Evolutionary conservation across 2,797 vertebrate genomes (phyloP), one percentile per base, ranked within the genome.

Genomic region (Propithecus perrieri): DNA sequence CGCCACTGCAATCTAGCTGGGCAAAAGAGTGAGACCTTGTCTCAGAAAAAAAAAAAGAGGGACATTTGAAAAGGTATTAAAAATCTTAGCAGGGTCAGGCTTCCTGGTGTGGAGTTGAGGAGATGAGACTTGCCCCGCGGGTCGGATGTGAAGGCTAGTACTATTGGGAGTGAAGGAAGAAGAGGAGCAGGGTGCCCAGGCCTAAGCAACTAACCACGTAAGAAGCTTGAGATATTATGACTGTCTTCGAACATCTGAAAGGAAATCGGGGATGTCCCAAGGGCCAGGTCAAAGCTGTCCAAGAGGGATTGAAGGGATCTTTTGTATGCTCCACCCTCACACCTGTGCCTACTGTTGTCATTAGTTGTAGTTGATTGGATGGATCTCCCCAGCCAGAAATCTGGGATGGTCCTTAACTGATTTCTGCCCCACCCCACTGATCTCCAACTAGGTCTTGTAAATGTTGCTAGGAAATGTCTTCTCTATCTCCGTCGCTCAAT

Each of bases 271-370:
- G 43, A 30, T 84, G 83, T 61, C 30, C 63, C 71, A 69, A 20
- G 35, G 57, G 33, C 78, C 33, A n/a, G 61, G 18, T 38, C 5
- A 4, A 53, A 76, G 35, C 33, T 74, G 48, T 38, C 33, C 41
- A 10, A 4, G 18, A 59, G 20, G 17, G 67, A 18, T 59, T 24
- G 46, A 75, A 89, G 57, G 20, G 33, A 20, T 10, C 53, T 69
- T 67, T 9, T 57, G 13, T 71, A 8, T n/a, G n/a, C 38, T 4
- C 22, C 38, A 6, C 7, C 10, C 0, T 41, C 22, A 2, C 0
- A 14, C 14, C 79, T 63, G 7, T 4, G 26, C 43, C n/a, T 48
- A 50, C 30, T 72, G 7, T 33, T 1, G 3, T 38, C 30, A 20
- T 43, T 28, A 17, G 13, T 43, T 50, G 30, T 43, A n/a, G 83